Base-by-base conservation (phyloP, 1,140 invertebrate genomes). In the Tetragnatha versicolor region DNA sequence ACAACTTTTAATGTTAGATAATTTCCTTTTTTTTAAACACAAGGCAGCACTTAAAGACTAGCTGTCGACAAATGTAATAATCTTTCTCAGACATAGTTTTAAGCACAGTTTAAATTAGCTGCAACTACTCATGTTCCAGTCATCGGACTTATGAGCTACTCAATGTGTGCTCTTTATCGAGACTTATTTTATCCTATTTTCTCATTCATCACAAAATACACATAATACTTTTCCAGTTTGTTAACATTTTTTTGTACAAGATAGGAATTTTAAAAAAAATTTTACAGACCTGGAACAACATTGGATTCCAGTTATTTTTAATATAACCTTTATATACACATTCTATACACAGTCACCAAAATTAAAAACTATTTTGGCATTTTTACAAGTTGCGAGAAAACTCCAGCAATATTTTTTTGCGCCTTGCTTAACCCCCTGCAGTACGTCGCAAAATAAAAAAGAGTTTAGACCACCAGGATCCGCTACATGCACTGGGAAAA, bases 271-370 rank as follows among this genome's bases (percentile, higher is more conserved):
- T 33, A 58, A 58, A n/a, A n/a, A n/a, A n/a, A n/a, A n/a, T n/a
- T 58, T n/a, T 33, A 35, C 22, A 33, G 20, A 58, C 51, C 51
- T 53, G 51, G 55, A 33, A 31, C 35, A 58, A 58, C 55, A 58
- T 31, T 33, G 14, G 35, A 58, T 58, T 31, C 55, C 29, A 58
- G 27, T 58, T 58, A 58, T 31, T 17, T 9, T 35, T 22, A 31
- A n/a, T 31, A 31, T 33, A 33, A 29, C 10, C 29, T 33, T 58
- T 58, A 58, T 58, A 7, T 58, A 58, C n/a, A n/a, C 55, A 58
- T 33, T 58, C 29, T 58, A 58, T 58, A 58, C 35, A 58, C 55
- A 58, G 55, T 58, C 55, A 58, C 55, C 55, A 58, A 58, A 58
- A 58, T 58, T 58, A 33, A 51, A 51, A 51, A 51, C 5, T 22